phyloP scores from a whole-genome alignment of 2,797 vertebrate species.

The Ataeniobius toweri region DNA sequence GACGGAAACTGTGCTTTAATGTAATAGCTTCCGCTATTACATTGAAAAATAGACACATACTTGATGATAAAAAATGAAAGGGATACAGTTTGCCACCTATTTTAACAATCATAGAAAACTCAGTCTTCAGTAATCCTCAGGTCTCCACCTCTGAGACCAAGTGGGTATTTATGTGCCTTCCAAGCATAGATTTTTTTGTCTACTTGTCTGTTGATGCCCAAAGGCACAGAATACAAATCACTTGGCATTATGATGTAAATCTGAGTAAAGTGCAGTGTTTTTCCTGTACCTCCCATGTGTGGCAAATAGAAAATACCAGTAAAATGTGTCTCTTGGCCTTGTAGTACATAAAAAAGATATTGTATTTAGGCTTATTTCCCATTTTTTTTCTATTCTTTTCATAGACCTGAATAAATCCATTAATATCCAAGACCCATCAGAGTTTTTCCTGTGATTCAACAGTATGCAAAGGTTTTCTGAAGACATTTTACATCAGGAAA shows the following conservation, averaged over 20 bases:
- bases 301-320: slow-evolving; percentile 51
- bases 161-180: slow-evolving; percentile 39
- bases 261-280: slow-evolving; percentile 45
- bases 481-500: slow-evolving; percentile 3
- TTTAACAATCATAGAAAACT: not conserved
- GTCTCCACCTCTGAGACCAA: slow-evolving; percentile 36
- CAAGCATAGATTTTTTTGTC: slow-evolving; percentile 25
- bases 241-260: slow-evolving; percentile 51
- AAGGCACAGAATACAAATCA: slow-evolving; percentile 50
- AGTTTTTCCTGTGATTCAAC: slow-evolving; percentile 8
- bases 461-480: slow-evolving; percentile 5
- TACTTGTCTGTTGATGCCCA: slow-evolving; percentile 35
- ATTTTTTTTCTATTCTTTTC: slow-evolving; percentile 13
- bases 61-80: not conserved
- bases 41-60: not conserved
- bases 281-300: slow-evolving; percentile 33
- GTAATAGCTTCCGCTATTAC: not conserved
- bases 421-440: slow-evolving; percentile 19
- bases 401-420: slow-evolving; percentile 14
- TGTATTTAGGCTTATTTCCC: slow-evolving; percentile 20
- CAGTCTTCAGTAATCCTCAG: slow-evolving; percentile 29
- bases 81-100: not conserved
- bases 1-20: not conserved
- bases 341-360: slow-evolving; percentile 31
- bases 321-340: slow-evolving; percentile 28